Evolutionary conservation across 2,888 invertebrate genomes (phyloP).

Genomic region (Nomada flava): DNA sequence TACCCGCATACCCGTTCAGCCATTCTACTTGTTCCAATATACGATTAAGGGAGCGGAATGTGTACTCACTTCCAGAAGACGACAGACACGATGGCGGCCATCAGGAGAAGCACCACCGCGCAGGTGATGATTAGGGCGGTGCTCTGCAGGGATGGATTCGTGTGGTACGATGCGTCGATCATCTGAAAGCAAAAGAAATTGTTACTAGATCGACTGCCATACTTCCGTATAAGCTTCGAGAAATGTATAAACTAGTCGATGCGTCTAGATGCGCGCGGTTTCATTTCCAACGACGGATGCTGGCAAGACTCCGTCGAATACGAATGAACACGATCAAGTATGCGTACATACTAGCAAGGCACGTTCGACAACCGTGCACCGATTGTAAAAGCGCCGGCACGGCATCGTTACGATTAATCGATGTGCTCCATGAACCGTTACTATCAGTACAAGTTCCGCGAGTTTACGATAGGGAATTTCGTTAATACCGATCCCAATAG

Average conservation of each 20-base stretch:
- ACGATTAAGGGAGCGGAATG: not conserved
- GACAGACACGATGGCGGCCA: slow-evolving; percentile 92
- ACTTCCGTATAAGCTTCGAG: too few relatives aligned
- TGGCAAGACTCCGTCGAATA: slow-evolving; percentile 4
- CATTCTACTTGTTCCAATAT: too few relatives aligned
- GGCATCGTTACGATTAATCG: slow-evolving; percentile 17
- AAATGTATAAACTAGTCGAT: too few relatives aligned
- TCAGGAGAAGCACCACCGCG: slow-evolving; percentile 91
- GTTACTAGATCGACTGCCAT: slow-evolving; percentile 19
- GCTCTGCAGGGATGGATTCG: slow-evolving; percentile 93
- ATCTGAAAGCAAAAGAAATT: slow-evolving; percentile 88
- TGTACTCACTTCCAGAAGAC: slow-evolving; percentile 95
- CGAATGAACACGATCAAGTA: slow-evolving; percentile 18
- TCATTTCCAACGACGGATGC: not conserved
- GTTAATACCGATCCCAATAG: not conserved
- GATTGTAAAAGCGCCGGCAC: not conserved
- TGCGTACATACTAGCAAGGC: not conserved
- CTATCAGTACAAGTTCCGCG: not conserved
- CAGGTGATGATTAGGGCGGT: slow-evolving; percentile 93
- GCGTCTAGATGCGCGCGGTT: not conserved
- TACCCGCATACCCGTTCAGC: too few relatives aligned
- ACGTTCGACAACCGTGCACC: slow-evolving; percentile 14
- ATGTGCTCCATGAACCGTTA: slow-evolving; percentile 8
- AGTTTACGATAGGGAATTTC: not conserved
- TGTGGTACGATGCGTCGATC: slow-evolving; percentile 94